These are phyloP conservation scores for Pseudomyrmex flavicornis DNA, from an alignment of 1,140 invertebrate species.

Conservation along the genomic window DNA sequence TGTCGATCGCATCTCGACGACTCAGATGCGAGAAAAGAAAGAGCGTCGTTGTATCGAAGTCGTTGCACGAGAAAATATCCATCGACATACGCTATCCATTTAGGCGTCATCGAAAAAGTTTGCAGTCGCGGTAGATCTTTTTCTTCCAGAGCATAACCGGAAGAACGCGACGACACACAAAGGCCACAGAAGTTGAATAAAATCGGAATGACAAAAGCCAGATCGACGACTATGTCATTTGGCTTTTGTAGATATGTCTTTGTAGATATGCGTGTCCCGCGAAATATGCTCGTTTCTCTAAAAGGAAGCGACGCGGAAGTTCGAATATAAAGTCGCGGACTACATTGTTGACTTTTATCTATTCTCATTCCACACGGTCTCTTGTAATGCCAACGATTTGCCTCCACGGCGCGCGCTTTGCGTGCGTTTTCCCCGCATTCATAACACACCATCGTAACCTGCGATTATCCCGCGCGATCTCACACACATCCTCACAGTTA, in stretches of 20 bases:
- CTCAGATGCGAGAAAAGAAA: slow-evolving; percentile 27
- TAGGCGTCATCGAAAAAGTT: slow-evolving; percentile 35
- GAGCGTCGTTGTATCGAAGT: not conserved
- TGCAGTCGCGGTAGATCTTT: not conserved
- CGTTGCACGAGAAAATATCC: slow-evolving; percentile 16
- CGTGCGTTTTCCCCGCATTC: not conserved
- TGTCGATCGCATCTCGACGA: not conserved
- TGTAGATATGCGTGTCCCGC: not conserved
- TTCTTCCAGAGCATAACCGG: slow-evolving; percentile 13
- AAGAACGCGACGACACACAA: slow-evolving; percentile 34
- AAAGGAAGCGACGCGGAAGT: not conserved
- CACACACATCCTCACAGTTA: slow-evolving; percentile 24
- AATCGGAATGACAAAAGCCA: slow-evolving; percentile 32
- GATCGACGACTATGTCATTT: slow-evolving; percentile 41
- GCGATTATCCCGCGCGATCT: slow-evolving; percentile 52
- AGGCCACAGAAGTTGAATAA: slow-evolving; percentile 35
- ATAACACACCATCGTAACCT: not conserved
- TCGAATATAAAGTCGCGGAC: not conserved
- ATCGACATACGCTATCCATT: slow-evolving; percentile 15
- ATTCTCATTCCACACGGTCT: slow-evolving; percentile 17
- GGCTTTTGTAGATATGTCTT: not conserved
- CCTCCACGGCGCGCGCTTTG: not conserved
- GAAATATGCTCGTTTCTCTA: slow-evolving; percentile 11
- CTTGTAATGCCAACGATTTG: not conserved
- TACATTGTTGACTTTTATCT: slow-evolving; percentile 26